Conservation (phyloP, 2,888 invertebrate species). For the Nipponacmea schrenckii region DNA sequence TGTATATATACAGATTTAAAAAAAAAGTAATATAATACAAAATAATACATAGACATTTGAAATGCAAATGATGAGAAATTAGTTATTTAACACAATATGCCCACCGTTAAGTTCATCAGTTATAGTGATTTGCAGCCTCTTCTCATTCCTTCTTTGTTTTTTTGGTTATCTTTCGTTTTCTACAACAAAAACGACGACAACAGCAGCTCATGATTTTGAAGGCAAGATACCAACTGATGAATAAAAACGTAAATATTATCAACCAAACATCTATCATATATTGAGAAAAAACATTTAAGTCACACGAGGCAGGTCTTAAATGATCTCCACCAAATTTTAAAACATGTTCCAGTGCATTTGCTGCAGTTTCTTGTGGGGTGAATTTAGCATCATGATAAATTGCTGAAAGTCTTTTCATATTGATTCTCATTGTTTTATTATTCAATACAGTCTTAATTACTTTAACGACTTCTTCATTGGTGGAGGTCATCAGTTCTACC, state of each 20-base stretch:
- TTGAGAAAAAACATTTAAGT: slow-evolving; percentile 24
- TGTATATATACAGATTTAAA: no score
- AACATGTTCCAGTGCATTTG: slow-evolving; percentile 48
- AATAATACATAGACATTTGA: no score
- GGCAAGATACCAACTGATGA: neutral
- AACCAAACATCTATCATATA: slow-evolving; percentile 23
- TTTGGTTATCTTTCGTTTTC: neutral
- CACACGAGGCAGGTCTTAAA: slow-evolving; percentile 32
- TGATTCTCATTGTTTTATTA: slow-evolving; percentile 22
- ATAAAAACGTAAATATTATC: slow-evolving; percentile 10
- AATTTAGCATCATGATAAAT: slow-evolving; percentile 31
- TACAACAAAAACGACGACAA: neutral
- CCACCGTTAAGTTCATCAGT: no score
- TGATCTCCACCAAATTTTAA: slow-evolving; percentile 43
- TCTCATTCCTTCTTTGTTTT: neutral
- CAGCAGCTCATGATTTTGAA: neutral
- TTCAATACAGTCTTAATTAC: slow-evolving; percentile 27
- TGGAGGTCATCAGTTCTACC: slow-evolving; percentile 26
- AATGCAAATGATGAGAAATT: no score
- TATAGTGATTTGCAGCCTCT: no score
- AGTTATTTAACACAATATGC: no score
- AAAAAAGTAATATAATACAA: no score
- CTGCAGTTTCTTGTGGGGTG: slow-evolving; percentile 36
- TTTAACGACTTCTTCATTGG: slow-evolving; percentile 26
- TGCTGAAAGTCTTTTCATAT: slow-evolving; percentile 34